phyloP scores from a whole-genome alignment of 2,113 vertebrate species.

The Garra rufa region DNA sequence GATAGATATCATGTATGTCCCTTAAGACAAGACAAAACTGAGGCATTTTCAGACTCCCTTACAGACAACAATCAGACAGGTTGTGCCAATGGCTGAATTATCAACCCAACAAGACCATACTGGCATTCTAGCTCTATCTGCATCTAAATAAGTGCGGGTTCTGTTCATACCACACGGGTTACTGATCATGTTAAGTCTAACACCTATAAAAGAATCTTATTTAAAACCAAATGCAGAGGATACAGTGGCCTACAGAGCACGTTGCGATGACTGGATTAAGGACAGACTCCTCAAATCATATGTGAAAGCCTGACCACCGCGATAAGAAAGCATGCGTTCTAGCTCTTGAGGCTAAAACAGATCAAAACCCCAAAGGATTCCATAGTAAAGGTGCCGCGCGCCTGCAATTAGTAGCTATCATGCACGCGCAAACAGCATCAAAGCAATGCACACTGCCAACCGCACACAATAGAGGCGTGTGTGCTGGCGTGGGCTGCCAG shows the following conservation, averaged over 20 bases:
- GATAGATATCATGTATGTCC: not conserved
- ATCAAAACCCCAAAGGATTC: not conserved
- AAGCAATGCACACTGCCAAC: slow-evolving; percentile 43
- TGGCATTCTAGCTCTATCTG: not conserved
- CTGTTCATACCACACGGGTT: not conserved
- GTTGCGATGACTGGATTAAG: slow-evolving; percentile 13
- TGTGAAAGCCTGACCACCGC: not conserved
- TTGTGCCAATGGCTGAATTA: not conserved
- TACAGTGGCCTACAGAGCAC: slow-evolving; percentile 23
- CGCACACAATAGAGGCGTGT: slow-evolving; percentile 58
- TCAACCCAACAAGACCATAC: not conserved
- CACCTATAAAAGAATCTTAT: not conserved
- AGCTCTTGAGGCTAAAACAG: not conserved
- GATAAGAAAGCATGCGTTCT: not conserved
- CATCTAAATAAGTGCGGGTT: not conserved
- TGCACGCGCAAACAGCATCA: slow-evolving; percentile 48
- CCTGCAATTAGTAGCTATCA: slow-evolving; percentile 45
- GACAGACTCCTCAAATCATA: not conserved
- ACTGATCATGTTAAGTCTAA: not conserved
- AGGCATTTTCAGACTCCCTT: not conserved
- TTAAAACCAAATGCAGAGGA: slow-evolving; percentile 14
- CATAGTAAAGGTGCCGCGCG: slow-evolving; percentile 1
- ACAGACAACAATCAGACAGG: slow-evolving; percentile 20
- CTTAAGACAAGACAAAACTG: not conserved
- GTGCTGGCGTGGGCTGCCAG: slow-evolving; percentile 29